A percentile compares a stretch with the other conserved stretches of the same genome.
Evolutionary conservation across 2,888 invertebrate species (phyloP).

Genomic region (Oscheius sp.): DNA sequence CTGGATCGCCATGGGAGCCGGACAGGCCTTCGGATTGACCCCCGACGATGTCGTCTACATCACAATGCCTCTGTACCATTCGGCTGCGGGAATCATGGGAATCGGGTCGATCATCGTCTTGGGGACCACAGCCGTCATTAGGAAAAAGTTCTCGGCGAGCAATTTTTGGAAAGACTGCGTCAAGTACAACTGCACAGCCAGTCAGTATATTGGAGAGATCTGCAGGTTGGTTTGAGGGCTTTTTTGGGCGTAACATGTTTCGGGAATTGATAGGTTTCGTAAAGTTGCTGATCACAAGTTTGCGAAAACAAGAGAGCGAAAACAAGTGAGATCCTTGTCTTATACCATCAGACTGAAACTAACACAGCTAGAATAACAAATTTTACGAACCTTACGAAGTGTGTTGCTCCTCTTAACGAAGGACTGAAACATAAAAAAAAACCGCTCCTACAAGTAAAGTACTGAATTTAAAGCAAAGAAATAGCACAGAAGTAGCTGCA

Average conservation of each 20-base stretch:
- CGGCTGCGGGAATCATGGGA: slow-evolving; percentile 85
- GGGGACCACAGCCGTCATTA: slow-evolving; percentile 85
- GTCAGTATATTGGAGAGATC: slow-evolving; percentile 77
- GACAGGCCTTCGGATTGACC: slow-evolving; percentile 54
- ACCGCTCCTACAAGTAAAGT: too few relatives aligned
- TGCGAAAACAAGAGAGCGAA: too few relatives aligned
- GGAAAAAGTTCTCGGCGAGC: slow-evolving; percentile 92
- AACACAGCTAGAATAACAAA: neutral
- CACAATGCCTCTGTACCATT: slow-evolving; percentile 93
- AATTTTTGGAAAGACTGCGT: slow-evolving; percentile 82
- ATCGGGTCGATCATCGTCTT: slow-evolving; percentile 59
- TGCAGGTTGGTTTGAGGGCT: slow-evolving; percentile 72
- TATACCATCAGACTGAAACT: too few relatives aligned
- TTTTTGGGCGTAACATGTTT: neutral
- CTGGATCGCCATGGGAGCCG: slow-evolving; percentile 63
- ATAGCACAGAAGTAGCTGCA: too few relatives aligned
- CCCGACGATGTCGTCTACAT: slow-evolving; percentile 86
- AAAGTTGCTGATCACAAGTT: too few relatives aligned
- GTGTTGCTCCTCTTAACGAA: neutral
- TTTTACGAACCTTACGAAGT: neutral
- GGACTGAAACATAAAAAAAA: neutral
- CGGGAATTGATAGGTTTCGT: too few relatives aligned
- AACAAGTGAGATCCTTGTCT: too few relatives aligned
- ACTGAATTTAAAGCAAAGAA: too few relatives aligned
- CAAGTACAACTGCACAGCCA: slow-evolving; percentile 61